Evolutionary conservation across 2,888 invertebrate species (phyloP).

Genomic region (Cheilosia grossa): DNA sequence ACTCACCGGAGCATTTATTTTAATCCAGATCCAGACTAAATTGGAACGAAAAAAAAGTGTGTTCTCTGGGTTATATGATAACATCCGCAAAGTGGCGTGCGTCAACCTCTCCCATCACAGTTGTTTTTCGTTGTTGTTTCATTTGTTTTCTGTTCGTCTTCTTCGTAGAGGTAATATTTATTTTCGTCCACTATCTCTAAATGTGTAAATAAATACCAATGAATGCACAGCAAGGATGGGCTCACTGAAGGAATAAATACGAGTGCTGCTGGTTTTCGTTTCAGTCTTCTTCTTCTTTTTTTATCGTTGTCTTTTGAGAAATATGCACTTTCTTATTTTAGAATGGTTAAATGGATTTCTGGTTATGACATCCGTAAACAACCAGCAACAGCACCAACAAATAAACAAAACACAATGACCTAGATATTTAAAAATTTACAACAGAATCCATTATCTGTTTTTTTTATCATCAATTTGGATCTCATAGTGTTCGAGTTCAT

Average conservation of each 20-base stretch:
- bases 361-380: constrained; percentile 52
- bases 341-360: constrained; percentile 32
- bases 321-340: constrained; percentile 41
- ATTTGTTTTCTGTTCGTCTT: constrained; percentile 7
- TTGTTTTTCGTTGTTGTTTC: constrained; percentile 18
- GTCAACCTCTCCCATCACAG: constrained; percentile 46
- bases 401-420: constrained; percentile 53
- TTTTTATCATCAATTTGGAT: neutral
- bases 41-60: constrained; percentile 52
- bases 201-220: constrained; percentile 37
- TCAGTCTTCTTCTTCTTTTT: neutral
- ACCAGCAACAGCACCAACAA: constrained; percentile 9
- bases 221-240: constrained; percentile 17
- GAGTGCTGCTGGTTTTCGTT: constrained; percentile 18
- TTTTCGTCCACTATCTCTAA: constrained; percentile 39
- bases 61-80: constrained; percentile 23
- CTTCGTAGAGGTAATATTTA: constrained; percentile 34
- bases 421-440: constrained; percentile 48
- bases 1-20: constrained; percentile 42
- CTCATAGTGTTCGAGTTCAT: neutral
- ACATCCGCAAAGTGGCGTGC: constrained; percentile 63
- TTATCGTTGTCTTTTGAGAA: neutral
- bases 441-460: constrained; percentile 33
- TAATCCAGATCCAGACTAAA: constrained; percentile 53
- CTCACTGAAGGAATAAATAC: neutral